Conservation (phyloP, 2,797 vertebrate genomes). For the Fringilla coelebs region DNA sequence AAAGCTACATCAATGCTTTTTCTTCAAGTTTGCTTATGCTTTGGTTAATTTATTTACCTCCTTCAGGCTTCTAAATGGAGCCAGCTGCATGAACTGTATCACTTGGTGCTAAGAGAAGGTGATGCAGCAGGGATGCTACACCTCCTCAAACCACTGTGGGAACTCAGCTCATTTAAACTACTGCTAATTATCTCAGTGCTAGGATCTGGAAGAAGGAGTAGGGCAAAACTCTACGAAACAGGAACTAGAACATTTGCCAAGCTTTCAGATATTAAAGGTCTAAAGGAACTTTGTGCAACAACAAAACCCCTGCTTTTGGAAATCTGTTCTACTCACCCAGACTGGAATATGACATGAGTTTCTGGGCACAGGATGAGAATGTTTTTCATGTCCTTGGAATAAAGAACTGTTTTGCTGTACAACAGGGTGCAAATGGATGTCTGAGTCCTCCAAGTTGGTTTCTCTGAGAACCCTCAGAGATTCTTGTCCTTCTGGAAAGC, state of each 20-base stretch:
- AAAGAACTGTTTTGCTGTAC: background rate
- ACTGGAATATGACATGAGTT: background rate
- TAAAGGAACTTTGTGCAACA: background rate
- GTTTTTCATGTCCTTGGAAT: background rate
- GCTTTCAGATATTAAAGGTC: background rate
- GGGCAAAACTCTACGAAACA: background rate
- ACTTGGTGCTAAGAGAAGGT: background rate
- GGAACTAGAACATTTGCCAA: background rate
- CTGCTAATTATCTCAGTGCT: background rate
- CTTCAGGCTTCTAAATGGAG: background rate
- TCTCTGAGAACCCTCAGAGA: background rate
- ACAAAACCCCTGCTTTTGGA: background rate
- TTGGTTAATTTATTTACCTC: background rate
- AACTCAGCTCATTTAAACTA: background rate
- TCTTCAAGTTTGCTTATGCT: background rate
- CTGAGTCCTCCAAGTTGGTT: background rate
- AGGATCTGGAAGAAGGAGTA: background rate
- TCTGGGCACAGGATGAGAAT: background rate
- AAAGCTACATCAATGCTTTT: background rate
- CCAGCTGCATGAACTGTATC: rapidly evolving
- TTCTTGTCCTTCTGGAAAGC: background rate
- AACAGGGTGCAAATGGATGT: background rate
- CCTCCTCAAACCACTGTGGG: background rate
- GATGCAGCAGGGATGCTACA: rapidly evolving
- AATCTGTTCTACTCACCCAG: constrained; percentile 30